These are phyloP conservation scores for Pardalotus punctatus DNA, from an alignment of 2,113 vertebrate genomes.

Conservation along the genomic window DNA sequence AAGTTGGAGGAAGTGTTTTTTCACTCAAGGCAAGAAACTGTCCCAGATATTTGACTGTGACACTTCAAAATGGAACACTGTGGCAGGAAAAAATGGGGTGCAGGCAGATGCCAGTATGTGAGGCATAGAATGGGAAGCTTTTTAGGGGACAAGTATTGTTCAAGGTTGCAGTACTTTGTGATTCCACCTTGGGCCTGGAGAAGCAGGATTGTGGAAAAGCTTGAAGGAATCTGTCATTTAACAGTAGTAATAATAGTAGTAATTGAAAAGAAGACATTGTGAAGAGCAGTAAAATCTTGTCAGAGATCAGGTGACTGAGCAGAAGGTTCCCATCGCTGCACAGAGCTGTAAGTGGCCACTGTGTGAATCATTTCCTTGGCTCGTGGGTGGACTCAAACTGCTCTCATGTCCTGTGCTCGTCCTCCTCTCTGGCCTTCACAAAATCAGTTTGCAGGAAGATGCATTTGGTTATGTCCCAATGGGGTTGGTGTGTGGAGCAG, in stretches of 20 bases:
- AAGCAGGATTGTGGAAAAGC: not conserved
- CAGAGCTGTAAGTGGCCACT: not conserved
- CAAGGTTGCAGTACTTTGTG: fast-evolving
- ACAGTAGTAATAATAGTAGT: not conserved
- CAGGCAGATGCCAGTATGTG: not conserved
- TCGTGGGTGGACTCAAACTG: not conserved
- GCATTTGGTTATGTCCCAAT: fast-evolving
- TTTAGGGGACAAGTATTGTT: not conserved
- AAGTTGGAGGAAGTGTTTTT: slow-evolving; percentile 5
- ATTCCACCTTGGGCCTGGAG: not conserved
- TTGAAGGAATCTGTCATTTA: not conserved
- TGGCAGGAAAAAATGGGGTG: not conserved
- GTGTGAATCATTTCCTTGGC: not conserved
- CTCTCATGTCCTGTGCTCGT: not conserved
- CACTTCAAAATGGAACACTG: not conserved
- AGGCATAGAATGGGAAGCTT: not conserved
- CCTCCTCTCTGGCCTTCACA: not conserved
- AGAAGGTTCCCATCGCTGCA: fast-evolving
- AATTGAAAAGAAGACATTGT: not conserved
- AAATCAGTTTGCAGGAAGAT: not conserved
- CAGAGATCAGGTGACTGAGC: not conserved
- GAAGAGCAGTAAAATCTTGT: not conserved
- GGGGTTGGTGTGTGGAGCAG: not conserved
- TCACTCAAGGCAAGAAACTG: slow-evolving; percentile 7
- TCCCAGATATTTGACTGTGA: slow-evolving; percentile 16